Percentiles rank a stretch among this genome's conserved stretches.
Conservation (phyloP, 2,797 vertebrate genomes). For the Lates japonicus region DNA sequence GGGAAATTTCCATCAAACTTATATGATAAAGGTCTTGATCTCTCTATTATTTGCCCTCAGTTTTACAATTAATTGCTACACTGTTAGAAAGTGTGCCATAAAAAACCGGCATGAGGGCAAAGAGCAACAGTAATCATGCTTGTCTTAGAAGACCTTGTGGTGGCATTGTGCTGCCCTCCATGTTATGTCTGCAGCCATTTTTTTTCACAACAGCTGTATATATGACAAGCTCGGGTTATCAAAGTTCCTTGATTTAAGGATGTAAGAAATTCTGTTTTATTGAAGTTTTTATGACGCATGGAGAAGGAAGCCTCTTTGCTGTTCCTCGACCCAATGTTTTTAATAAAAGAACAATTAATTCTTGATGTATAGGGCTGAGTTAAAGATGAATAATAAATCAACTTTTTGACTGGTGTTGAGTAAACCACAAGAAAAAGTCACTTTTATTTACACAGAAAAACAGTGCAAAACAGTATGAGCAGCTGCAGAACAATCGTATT, state of each 20-base stretch:
- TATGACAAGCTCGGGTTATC: slow-evolving; percentile 45
- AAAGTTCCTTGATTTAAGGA: slow-evolving; percentile 46
- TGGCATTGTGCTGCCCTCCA: slow-evolving; percentile 81
- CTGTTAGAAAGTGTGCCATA: slow-evolving; percentile 56
- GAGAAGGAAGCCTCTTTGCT: background rate
- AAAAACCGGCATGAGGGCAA: slow-evolving; percentile 53
- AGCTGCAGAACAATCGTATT: slow-evolving; percentile 54
- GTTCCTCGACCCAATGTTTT: too few species aligned
- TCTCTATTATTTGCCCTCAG: slow-evolving; percentile 61
- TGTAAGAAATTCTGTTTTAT: background rate
- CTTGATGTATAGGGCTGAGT: background rate
- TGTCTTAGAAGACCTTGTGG: slow-evolving; percentile 68
- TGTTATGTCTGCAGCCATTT: slow-evolving; percentile 70
- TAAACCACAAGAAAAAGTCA: background rate
- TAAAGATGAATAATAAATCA: background rate
- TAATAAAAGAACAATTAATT: background rate
- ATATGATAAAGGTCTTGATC: slow-evolving; percentile 75
- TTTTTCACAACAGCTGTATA: slow-evolving; percentile 61
- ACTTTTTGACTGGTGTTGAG: background rate
- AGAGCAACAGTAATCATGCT: slow-evolving; percentile 66
- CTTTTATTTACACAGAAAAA: background rate
- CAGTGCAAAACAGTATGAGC: background rate
- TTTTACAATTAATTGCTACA: slow-evolving; percentile 50
- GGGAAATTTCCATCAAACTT: slow-evolving; percentile 62
- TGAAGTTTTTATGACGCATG: background rate